These are phyloP conservation scores for Heptranchias perlo DNA, from an alignment of 2,113 vertebrate genomes.

Conservation along the genomic window DNA sequence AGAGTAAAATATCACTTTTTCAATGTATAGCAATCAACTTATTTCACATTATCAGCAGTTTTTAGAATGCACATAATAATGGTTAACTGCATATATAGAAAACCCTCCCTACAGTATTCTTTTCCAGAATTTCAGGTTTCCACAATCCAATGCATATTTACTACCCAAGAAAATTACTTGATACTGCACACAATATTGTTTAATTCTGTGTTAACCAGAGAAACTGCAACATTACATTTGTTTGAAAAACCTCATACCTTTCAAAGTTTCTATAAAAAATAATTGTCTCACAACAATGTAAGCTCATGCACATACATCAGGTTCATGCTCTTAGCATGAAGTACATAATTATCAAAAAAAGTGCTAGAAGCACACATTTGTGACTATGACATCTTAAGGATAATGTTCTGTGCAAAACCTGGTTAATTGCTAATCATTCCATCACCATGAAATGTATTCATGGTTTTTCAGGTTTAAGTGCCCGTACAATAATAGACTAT, in stretches of 20 bases:
- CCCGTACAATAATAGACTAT: neutral
- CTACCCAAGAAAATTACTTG: neutral
- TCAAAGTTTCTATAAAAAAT: neutral
- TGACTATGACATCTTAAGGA: neutral
- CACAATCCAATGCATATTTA: neutral
- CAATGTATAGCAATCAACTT: neutral
- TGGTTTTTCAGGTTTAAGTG: neutral
- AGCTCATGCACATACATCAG: neutral
- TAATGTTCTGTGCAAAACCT: neutral
- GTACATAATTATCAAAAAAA: neutral
- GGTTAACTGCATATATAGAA: neutral
- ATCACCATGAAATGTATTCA: neutral
- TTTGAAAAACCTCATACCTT: neutral
- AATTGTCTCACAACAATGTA: neutral
- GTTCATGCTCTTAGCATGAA: neutral
- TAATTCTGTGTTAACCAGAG: neutral
- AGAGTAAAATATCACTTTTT: neutral
- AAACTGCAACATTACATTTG: neutral
- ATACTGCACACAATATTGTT: neutral
- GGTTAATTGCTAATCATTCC: neutral
- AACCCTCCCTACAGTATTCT: neutral
- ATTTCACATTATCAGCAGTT: neutral
- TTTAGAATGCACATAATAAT: neutral
- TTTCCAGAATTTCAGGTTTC: neutral
- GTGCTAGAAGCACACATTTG: no score